phyloP scores from a whole-genome alignment of 2,888 invertebrate genomes.

The Exocentrus adspersus region DNA sequence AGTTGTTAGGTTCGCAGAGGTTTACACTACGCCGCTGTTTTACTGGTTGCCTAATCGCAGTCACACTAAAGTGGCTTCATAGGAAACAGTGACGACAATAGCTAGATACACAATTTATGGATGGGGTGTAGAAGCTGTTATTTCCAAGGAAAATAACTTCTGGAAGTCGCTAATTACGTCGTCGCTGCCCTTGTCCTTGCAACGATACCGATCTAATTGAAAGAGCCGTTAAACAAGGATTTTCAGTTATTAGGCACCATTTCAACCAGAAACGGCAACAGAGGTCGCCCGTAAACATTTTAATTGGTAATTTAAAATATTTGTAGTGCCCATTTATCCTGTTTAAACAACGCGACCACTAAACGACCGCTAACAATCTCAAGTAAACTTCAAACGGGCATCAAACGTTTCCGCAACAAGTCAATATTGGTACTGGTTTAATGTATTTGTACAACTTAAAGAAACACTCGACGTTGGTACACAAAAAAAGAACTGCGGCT shows the following conservation, averaged over 20 bases:
- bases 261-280: too few species aligned
- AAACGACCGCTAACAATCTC: neutral
- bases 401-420: conserved; percentile 1
- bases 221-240: conserved; percentile 9
- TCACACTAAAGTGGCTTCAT: neutral
- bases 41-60: too few species aligned
- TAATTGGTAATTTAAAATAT: neutral
- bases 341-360: neutral
- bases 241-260: neutral
- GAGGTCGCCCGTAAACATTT: too few species aligned
- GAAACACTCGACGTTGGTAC: neutral
- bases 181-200: neutral
- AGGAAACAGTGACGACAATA: neutral
- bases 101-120: neutral
- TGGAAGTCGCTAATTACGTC: conserved; percentile 22
- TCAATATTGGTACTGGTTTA: neutral
- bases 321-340: neutral
- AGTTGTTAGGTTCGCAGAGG: too few species aligned
- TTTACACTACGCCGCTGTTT: too few species aligned
- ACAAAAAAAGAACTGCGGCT: neutral
- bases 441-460: neutral
- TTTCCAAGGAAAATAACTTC: conserved; percentile 14
- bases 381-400: neutral
- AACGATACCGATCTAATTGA: conserved; percentile 22
- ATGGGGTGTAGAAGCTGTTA: conserved; percentile 3